Percentiles rank a stretch among this genome's conserved stretches.
Evolutionary conservation across 92 coral and sea anemone genomes (phyloP).

Genomic region (Plumapathes pennacea): DNA sequence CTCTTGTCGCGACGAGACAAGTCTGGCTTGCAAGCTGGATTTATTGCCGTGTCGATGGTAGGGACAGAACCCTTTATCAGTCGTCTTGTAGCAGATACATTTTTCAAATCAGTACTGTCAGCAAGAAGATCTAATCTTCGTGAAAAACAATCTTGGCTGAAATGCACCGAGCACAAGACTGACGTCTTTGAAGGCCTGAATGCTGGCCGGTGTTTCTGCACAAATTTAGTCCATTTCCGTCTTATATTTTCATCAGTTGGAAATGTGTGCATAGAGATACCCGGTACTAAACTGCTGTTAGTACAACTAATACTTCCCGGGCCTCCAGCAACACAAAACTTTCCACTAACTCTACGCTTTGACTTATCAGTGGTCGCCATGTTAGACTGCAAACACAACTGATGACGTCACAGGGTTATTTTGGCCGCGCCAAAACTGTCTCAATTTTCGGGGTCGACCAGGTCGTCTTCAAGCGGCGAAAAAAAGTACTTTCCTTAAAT

Average conservation of each 20-base stretch:
- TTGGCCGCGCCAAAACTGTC: constrained; percentile 15
- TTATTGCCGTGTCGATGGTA: constrained; percentile 15
- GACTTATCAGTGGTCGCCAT: constrained; percentile 3
- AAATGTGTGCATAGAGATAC: constrained; percentile 9
- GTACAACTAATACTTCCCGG: constrained; percentile 11
- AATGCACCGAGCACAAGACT: constrained; percentile 15
- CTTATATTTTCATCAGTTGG: constrained; percentile 2
- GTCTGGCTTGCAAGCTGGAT: not conserved
- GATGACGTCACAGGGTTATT: constrained; percentile 5
- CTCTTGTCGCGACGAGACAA: constrained; percentile 13
- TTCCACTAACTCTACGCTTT: constrained; percentile 7
- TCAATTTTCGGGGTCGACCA: not conserved
- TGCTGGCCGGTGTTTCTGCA: constrained; percentile 3
- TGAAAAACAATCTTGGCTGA: constrained; percentile 4
- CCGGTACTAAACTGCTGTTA: constrained; percentile 7
- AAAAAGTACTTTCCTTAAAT: not conserved
- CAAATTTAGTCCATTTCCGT: constrained; percentile 23
- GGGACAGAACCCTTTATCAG: constrained; percentile 26
- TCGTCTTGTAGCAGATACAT: not conserved
- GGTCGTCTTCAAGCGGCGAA: not conserved
- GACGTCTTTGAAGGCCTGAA: constrained; percentile 15
- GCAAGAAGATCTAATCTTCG: not conserved
- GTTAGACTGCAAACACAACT: not conserved
- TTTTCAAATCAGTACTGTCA: not conserved
- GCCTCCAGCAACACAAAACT: constrained; percentile 32